A percentile compares a stretch with the other conserved stretches of the same genome.
Evolutionary conservation across 2,113 vertebrate genomes (phyloP).

Genomic region (Numida meleagris): DNA sequence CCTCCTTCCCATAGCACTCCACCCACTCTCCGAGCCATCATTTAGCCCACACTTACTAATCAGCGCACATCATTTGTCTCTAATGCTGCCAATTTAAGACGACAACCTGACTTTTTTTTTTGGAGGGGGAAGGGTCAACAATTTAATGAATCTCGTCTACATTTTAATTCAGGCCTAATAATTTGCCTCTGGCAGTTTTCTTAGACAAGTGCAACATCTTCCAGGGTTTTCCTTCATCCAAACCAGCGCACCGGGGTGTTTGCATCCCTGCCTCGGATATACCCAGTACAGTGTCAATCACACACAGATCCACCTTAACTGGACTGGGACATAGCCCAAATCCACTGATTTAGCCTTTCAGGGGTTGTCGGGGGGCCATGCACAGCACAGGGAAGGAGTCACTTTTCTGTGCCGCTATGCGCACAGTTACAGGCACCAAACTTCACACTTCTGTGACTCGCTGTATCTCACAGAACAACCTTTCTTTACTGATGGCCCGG

Average conservation of each 20-base stretch:
- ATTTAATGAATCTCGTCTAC: constrained; percentile 83
- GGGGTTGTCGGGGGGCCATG: not conserved
- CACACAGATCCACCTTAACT: constrained; percentile 4
- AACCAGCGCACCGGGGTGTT: constrained; percentile 65
- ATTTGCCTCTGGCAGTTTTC: constrained; percentile 77
- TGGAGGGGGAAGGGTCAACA: constrained; percentile 79
- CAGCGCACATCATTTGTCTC: constrained; percentile 80
- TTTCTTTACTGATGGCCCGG: not conserved
- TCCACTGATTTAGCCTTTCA: not conserved
- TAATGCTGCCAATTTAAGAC: constrained; percentile 82
- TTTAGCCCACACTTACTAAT: constrained; percentile 77
- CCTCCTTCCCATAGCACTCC: not conserved
- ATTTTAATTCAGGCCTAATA: constrained; percentile 83
- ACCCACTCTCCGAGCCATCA: not conserved
- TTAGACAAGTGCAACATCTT: constrained; percentile 60
- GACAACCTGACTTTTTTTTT: constrained; percentile 78
- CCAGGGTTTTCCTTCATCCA: constrained; percentile 66
- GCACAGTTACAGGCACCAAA: not conserved
- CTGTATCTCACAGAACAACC: not conserved
- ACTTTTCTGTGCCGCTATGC: not conserved
- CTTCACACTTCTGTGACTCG: not conserved
- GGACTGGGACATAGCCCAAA: not conserved
- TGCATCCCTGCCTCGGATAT: constrained; percentile 47
- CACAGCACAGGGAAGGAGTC: not conserved
- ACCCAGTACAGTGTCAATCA: constrained; percentile 5